Conservation (phyloP, 1,140 invertebrate species). For the Chrysopa pallens region DNA sequence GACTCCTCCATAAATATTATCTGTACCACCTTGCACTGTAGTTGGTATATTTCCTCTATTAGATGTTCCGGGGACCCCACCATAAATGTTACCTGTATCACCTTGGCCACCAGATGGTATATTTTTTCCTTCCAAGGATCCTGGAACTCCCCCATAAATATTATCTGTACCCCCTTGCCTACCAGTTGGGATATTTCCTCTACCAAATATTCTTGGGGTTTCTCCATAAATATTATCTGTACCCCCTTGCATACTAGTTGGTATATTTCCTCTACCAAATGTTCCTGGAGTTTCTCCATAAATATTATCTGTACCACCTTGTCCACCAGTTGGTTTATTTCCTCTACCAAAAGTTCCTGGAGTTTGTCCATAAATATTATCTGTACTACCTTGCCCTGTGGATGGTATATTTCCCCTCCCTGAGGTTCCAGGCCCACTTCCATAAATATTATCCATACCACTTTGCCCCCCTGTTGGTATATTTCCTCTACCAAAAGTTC, state of each 20-base stretch:
- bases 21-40: too few species aligned
- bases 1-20: conserved; percentile 2
- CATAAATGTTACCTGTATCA: too few species aligned
- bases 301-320: conserved; percentile 2
- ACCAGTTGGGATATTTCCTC: background rate
- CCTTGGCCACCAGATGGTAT: too few species aligned
- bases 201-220: background rate
- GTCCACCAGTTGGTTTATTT: conserved; percentile 7
- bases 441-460: conserved; percentile 1
- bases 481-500: conserved; percentile 2
- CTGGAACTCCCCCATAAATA: conserved; percentile 1
- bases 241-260: conserved; percentile 4
- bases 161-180: conserved; percentile 2
- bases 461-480: conserved; percentile 4
- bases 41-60: too few species aligned
- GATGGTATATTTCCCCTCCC: conserved; percentile 3
- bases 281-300: conserved; percentile 3
- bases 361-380: conserved; percentile 3
- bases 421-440: conserved; percentile 2
- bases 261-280: background rate
- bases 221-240: background rate
- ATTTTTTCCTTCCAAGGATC: conserved; percentile 1
- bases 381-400: conserved; percentile 2
- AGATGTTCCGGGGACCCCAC: too few species aligned
- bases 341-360: conserved; percentile 2